Base-by-base conservation (phyloP, 2,888 invertebrate species). In the Pycnomerus fuliginosus region DNA sequence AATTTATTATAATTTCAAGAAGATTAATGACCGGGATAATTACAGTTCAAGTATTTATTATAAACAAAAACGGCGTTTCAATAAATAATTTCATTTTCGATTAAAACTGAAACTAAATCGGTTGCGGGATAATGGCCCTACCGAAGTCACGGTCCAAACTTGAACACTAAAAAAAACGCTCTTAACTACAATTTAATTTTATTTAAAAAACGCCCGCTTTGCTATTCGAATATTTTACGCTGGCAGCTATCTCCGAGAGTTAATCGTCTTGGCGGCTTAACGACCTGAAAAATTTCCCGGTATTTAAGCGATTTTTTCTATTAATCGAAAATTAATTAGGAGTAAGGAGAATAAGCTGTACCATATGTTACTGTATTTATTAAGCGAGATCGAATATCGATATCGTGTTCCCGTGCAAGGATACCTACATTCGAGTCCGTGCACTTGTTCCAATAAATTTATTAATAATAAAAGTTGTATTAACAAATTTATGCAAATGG, bases 401-500 rank as follows among this genome's bases (percentile, higher is more conserved):
- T 32, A 32, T 23, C 17, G 37, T 10, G 24, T 13, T 14, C 37
- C 24, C 38, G 16, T 25, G 39, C 39, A 38, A 33, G 38, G 37
- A 37, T n/a, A n/a, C n/a, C n/a, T 44, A 38, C 16, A 31, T 29
- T 27, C 31, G 27, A 44, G 31, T 31, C 25, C 41, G 16, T 41
- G 35, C 46, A 41, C 46, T 46, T 41, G 46, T 37, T 35, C 3
- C 27, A 36, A 41, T 32, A 42, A 37, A 42, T 47, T 38, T 47
- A 47, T 42, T 32, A 33, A 33, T 36, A 36, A 31, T 47, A 37
- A 38, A 42, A 33, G 25, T 22, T 33, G 33, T 47, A 47, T 47
- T 47, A 47, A 47, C 42, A 42, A 47, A 47, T 47, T 47, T 47
- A 47, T 47, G 47, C 23, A 33, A 47, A 47, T 47, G 16, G 20